Evolutionary conservation across 2,888 invertebrate species (phyloP), one percentile per base, ranked within the genome.

Genomic region (Epistrophe eligans): DNA sequence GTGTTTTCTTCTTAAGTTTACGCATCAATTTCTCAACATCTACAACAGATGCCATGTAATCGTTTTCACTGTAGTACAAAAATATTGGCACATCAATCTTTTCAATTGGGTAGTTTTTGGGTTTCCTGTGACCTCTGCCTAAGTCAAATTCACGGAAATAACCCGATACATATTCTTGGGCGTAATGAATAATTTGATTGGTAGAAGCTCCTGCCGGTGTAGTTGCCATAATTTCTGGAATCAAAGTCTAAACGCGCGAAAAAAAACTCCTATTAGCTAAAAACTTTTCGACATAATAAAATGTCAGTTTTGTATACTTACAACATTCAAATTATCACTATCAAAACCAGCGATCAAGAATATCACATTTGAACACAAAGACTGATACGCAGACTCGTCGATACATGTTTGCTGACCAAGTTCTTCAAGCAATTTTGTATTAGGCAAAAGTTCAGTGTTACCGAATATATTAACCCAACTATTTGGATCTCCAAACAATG

Each of bases 381-480:
- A 24, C 1, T 90, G 79, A 28, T 89, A 38, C 0, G 84, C 19
- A 0, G 91, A 89, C n/a, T 80, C 77, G 9, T 90, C 90, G 38
- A 90, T 90, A 81, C 91, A 91, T 4, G 87, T 84, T 0, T 89
- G 89, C 70, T 91, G 90, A 40, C 70, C 66, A 91, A 32, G 0
- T 90, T 13, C 91, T 32, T 91, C 90, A 2, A 91, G 52, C 5
- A 90, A 28, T 0, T 74, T 77, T 48, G 91, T 90, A 38, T 88
- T 80, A 2, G 92, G 92, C 50, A 92, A 28, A 77, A 97, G 95
- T 88, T 96, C 95, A 48, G 95, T 91, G 45, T 90, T 89, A 50
- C 90, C 90, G n/a, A 92, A 15, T 9, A 91, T 38, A 0, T 72
- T 74, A 0, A 90, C 24, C 0, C 79, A 88, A 2, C 83, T 7